These are phyloP conservation scores for Drosophila infuscata DNA, from an alignment of 2,888 invertebrate species.

Conservation along the genomic window DNA sequence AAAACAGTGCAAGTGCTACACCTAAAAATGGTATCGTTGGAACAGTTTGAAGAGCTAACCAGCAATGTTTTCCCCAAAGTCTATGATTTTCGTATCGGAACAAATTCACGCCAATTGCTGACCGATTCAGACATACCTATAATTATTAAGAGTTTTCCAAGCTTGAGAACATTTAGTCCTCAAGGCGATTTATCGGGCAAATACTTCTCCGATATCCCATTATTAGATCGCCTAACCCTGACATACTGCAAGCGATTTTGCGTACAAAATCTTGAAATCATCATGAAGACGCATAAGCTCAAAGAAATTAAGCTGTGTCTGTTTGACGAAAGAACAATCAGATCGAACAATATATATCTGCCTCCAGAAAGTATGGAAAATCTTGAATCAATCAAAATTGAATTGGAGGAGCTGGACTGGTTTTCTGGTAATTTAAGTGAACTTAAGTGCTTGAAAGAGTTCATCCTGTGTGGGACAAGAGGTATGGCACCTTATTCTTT, in stretches of 20 bases:
- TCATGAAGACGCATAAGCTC: conserved; percentile 43
- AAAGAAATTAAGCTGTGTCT: conserved; percentile 50
- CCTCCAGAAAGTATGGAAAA: conserved; percentile 31
- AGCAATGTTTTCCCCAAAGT: conserved; percentile 41
- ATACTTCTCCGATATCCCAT: conserved; percentile 32
- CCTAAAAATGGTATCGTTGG: conserved; percentile 34
- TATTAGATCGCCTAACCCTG: conserved; percentile 53
- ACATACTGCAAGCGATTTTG: conserved; percentile 48
- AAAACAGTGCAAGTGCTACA: conserved; percentile 30
- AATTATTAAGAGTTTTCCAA: conserved; percentile 54
- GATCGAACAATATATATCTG: conserved; percentile 12
- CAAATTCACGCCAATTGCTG: conserved; percentile 15
- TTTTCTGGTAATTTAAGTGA: conserved; percentile 38
- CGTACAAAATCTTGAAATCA: conserved; percentile 25
- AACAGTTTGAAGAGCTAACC: conserved; percentile 32
- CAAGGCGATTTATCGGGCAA: conserved; percentile 55
- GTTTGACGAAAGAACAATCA: conserved; percentile 22
- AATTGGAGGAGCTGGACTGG: conserved; percentile 50
- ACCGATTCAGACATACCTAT: conserved; percentile 43
- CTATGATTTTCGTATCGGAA: conserved; percentile 62
- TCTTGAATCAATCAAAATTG: conserved; percentile 51
- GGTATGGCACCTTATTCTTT: conserved; percentile 6
- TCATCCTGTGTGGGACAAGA: conserved; percentile 32
- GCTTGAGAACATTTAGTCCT: conserved; percentile 60
- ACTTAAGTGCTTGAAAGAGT: conserved; percentile 38